Evolutionary conservation across 2,888 invertebrate genomes (phyloP).

Genomic region (Globia sparganii): DNA sequence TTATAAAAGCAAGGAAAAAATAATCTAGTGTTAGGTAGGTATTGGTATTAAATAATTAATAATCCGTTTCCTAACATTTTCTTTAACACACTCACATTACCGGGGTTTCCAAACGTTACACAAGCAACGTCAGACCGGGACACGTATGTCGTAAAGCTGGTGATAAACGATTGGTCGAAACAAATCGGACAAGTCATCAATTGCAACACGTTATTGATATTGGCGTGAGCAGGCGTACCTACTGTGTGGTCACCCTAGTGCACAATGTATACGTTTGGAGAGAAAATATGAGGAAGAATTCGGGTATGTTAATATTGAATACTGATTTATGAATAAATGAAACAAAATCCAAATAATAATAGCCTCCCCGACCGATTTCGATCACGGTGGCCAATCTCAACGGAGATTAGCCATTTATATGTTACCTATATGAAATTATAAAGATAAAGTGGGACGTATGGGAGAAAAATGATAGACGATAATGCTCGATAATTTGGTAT

Average conservation of each 20-base stretch:
- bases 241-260: conserved; percentile 63
- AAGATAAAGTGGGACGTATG: too few relatives aligned
- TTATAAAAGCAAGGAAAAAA: not conserved
- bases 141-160: conserved; percentile 84
- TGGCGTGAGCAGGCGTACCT: conserved; percentile 69
- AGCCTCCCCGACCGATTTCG: too few relatives aligned
- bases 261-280: conserved; percentile 11
- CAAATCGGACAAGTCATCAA: conserved; percentile 89
- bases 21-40: not conserved
- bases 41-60: not conserved
- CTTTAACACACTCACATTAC: conserved; percentile 33
- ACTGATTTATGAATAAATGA: not conserved
- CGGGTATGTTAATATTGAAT: not conserved
- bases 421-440: too few relatives aligned
- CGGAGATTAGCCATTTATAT: too few relatives aligned
- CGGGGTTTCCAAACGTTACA: conserved; percentile 67
- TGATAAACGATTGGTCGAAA: conserved; percentile 84
- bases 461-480: too few relatives aligned
- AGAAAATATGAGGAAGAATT: not conserved
- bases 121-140: conserved; percentile 70
- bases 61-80: conserved; percentile 8
- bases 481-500: too few relatives aligned
- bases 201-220: conserved; percentile 89
- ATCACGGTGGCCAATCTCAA: too few relatives aligned
- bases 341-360: not conserved